phyloP scores from a whole-genome alignment of 2,113 vertebrate species.

The Mungos mungo region DNA sequence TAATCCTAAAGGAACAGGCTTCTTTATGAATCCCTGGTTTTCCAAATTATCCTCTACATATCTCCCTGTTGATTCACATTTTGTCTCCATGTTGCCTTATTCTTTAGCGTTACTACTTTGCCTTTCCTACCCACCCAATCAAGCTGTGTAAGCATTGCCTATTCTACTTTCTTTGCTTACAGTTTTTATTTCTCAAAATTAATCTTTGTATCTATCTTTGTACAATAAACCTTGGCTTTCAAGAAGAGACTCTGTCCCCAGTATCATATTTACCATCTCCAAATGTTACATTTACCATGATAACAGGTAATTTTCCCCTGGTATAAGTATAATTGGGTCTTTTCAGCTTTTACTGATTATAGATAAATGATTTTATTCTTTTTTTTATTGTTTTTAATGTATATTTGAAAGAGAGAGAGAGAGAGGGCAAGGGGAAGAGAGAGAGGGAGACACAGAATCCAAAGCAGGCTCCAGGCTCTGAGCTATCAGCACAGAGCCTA shows the following conservation, averaged over 20 bases:
- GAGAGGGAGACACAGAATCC: too few relatives aligned
- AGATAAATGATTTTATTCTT: slow-evolving; percentile 27
- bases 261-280: neutral
- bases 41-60: neutral
- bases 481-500: too few relatives aligned
- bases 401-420: too few relatives aligned
- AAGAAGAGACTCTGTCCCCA: neutral
- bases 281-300: neutral
- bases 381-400: too few relatives aligned
- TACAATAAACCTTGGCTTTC: slow-evolving; percentile 5
- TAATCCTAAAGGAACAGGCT: slow-evolving; percentile 8
- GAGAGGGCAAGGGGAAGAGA: too few relatives aligned
- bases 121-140: neutral
- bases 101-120: slow-evolving; percentile 33
- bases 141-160: slow-evolving; percentile 39
- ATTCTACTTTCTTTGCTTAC: neutral
- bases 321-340: neutral
- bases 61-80: neutral
- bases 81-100: neutral
- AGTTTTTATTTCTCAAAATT: neutral
- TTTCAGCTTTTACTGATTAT: slow-evolving; percentile 14
- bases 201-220: neutral
- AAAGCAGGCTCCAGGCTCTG: too few relatives aligned
- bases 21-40: neutral
- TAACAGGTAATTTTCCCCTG: neutral